These are phyloP conservation scores for Leptatherina wallacei DNA, from an alignment of 2,797 vertebrate species.

Conservation along the genomic window DNA sequence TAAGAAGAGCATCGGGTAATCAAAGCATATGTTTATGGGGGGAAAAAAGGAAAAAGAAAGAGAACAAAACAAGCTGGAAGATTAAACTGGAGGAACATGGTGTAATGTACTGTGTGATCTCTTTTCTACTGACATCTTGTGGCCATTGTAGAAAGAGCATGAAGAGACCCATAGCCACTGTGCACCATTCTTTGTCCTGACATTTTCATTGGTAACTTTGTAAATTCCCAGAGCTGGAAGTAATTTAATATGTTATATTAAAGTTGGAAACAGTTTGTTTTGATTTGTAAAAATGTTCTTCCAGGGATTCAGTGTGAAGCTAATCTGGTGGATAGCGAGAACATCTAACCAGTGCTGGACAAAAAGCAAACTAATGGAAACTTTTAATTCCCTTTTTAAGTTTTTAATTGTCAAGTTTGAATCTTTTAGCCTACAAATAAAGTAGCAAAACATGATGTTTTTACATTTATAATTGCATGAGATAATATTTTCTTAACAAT, in stretches of 20 bases:
- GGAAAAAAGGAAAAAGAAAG: neutral
- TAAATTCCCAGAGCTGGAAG: neutral
- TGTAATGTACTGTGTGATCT: neutral
- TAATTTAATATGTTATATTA: neutral
- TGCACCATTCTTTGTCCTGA: neutral
- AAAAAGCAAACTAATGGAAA: neutral
- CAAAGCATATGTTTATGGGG: neutral
- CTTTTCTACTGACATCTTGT: constrained; percentile 64
- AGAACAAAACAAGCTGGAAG: neutral
- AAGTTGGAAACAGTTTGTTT: neutral
- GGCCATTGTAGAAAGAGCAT: constrained; percentile 37
- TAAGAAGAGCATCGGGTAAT: constrained; percentile 68
- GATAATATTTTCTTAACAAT: neutral
- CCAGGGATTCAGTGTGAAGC: neutral
- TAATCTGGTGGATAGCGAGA: neutral
- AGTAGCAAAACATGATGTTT: neutral
- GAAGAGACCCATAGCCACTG: neutral
- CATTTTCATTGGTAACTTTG: neutral
- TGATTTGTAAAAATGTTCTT: neutral
- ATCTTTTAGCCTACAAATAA: neutral
- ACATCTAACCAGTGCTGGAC: neutral
- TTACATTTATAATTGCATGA: neutral
- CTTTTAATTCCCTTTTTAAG: neutral
- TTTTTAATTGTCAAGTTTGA: neutral
- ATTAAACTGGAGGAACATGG: constrained; percentile 11